Evolutionary conservation across 53 echinoderm and acorn worm species (phyloP).

Genomic region (Paracentrotus lividus): DNA sequence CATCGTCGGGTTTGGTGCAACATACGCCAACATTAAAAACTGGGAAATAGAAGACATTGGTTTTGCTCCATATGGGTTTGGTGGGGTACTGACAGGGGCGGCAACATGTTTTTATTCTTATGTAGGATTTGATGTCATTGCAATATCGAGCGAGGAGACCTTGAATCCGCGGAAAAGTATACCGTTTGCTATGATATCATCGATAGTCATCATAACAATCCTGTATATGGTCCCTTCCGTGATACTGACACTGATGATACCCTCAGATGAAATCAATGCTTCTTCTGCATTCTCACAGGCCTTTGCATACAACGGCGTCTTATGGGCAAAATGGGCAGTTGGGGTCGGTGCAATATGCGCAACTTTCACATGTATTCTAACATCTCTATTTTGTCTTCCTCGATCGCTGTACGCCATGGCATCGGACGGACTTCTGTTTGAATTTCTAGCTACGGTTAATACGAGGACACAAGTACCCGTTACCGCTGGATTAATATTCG

Average conservation of each 20-base stretch:
- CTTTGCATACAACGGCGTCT: conserved; percentile 67
- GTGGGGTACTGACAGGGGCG: conserved; percentile 77
- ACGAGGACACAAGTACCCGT: conserved; percentile 79
- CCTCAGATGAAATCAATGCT: conserved; percentile 68
- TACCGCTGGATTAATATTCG: conserved; percentile 75
- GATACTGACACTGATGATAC: conserved; percentile 77
- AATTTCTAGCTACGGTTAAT: conserved; percentile 69
- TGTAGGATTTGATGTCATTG: conserved; percentile 84
- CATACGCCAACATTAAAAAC: conserved; percentile 65
- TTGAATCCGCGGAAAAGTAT: conserved; percentile 74
- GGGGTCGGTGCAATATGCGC: conserved; percentile 77
- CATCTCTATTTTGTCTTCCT: conserved; percentile 75
- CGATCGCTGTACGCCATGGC: conserved; percentile 87
- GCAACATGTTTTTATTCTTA: conserved; percentile 84
- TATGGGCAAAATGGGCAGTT: conserved; percentile 81
- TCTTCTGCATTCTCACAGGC: conserved; percentile 78
- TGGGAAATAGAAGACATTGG: conserved; percentile 66
- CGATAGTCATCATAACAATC: conserved; percentile 70
- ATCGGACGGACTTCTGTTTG: conserved; percentile 82
- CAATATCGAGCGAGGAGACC: conserved; percentile 83
- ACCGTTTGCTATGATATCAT: conserved; percentile 72
- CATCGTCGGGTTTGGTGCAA: conserved; percentile 75
- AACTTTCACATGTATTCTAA: conserved; percentile 73
- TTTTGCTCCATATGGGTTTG: conserved; percentile 76
- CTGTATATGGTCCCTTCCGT: conserved; percentile 77